Evolutionary conservation across 1,140 invertebrate species (phyloP).

Genomic region (Calephelis nemesis): DNA sequence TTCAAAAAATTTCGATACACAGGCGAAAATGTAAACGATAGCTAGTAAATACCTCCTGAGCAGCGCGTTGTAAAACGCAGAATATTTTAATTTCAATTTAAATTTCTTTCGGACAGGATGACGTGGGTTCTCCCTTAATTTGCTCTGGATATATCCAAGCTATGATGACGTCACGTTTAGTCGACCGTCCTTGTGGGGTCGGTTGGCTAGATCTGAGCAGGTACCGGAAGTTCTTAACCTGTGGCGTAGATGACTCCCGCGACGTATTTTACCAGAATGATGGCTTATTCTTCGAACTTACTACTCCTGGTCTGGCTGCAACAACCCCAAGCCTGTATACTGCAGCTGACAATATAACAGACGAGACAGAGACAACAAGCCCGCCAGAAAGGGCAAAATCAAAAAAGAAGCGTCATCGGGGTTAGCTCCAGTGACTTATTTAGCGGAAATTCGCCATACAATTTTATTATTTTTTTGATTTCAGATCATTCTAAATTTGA

Average conservation of each 20-base stretch:
- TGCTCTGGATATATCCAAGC: slow-evolving; percentile 56
- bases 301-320: neutral
- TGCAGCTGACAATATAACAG: neutral
- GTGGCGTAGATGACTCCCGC: slow-evolving; percentile 60
- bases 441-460: too few relatives aligned
- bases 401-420: too few relatives aligned
- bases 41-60: neutral
- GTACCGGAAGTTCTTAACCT: slow-evolving; percentile 58
- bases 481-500: too few relatives aligned
- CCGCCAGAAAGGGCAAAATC: neutral
- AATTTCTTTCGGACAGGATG: slow-evolving; percentile 42
- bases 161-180: slow-evolving; percentile 60
- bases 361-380: neutral
- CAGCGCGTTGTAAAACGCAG: neutral
- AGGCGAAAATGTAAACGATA: neutral
- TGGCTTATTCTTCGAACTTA: slow-evolving; percentile 1
- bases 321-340: neutral
- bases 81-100: neutral
- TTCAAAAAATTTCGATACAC: too few relatives aligned
- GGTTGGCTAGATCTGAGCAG: slow-evolving; percentile 52
- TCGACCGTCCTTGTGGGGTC: slow-evolving; percentile 60
- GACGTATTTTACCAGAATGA: slow-evolving; percentile 56
- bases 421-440: too few relatives aligned
- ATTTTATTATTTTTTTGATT: too few relatives aligned
- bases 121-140: slow-evolving; percentile 52